Evolutionary conservation across 2,113 vertebrate species (phyloP).

Genomic region (Pelobates fuscus): DNA sequence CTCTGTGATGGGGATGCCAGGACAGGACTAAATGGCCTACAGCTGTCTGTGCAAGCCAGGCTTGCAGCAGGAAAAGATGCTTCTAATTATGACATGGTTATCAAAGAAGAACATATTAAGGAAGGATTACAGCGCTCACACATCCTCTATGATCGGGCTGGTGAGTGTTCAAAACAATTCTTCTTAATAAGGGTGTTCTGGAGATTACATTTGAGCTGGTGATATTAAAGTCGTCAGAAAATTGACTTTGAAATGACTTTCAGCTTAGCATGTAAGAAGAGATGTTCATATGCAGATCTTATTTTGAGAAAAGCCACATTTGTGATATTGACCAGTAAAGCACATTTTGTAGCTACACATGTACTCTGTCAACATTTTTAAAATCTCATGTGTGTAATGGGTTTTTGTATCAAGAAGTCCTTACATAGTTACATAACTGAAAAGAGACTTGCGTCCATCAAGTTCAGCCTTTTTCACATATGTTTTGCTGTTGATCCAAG

Average conservation of each 20-base stretch:
- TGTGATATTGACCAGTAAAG: conserved; percentile 5
- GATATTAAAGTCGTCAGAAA: conserved; percentile 27
- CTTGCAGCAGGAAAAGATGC: conserved; percentile 58
- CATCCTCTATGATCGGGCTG: conserved; percentile 93
- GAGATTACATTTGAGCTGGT: conserved; percentile 34
- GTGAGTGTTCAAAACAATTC: conserved; percentile 63
- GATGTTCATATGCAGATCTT: conserved; percentile 12
- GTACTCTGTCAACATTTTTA: neutral
- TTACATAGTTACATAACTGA: too few species aligned
- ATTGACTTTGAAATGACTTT: conserved; percentile 36
- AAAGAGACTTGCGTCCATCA: too few species aligned
- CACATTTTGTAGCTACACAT: conserved; percentile 4
- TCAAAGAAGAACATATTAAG: conserved; percentile 88
- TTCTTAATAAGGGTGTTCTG: conserved; percentile 32
- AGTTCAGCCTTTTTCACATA: too few species aligned
- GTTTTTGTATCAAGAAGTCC: too few species aligned
- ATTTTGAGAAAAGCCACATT: conserved; percentile 21
- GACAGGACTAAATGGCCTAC: conserved; percentile 85
- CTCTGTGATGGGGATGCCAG: conserved; percentile 94
- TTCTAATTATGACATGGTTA: conserved; percentile 61
- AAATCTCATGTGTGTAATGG: too few species aligned
- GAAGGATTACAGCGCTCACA: conserved; percentile 94
- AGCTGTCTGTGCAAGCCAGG: conserved; percentile 88
- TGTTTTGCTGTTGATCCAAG: too few species aligned
- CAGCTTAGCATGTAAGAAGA: conserved; percentile 31